Evolutionary conservation across 2,888 invertebrate genomes (phyloP).

Genomic region (Yponomeuta sedellus): DNA sequence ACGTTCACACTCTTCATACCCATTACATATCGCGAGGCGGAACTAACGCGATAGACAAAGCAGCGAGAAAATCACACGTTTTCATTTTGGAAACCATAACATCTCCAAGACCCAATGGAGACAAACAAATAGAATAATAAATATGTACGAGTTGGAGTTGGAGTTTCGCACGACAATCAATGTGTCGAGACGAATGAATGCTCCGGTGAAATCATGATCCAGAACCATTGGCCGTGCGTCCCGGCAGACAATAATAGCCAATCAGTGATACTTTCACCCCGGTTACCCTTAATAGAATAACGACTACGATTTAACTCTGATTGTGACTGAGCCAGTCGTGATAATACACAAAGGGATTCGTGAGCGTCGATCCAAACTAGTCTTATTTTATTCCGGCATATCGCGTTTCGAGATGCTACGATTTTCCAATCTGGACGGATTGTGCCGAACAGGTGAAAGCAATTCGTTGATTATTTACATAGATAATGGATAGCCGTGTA

Average conservation of each 20-base stretch:
- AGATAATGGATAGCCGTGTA: slow-evolving; percentile 1
- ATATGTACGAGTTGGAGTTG: slow-evolving; percentile 38
- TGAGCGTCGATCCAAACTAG: slow-evolving; percentile 65
- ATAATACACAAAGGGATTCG: slow-evolving; percentile 65
- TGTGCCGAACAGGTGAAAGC: slow-evolving; percentile 11
- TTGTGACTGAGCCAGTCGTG: slow-evolving; percentile 63
- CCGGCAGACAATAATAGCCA: slow-evolving; percentile 49
- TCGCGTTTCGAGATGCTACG: not conserved
- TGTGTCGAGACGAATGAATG: slow-evolving; percentile 54
- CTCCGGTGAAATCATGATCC: slow-evolving; percentile 59
- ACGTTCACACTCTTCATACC: not conserved
- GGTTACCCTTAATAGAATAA: slow-evolving; percentile 63
- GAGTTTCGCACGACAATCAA: slow-evolving; percentile 65
- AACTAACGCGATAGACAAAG: slow-evolving; percentile 12
- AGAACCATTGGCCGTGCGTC: slow-evolving; percentile 46
- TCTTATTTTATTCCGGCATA: slow-evolving; percentile 45
- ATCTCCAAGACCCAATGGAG: not conserved
- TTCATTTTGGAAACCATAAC: slow-evolving; percentile 12
- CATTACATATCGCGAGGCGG: not conserved
- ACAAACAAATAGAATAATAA: slow-evolving; percentile 43
- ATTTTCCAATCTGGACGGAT: not conserved
- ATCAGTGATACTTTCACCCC: slow-evolving; percentile 67
- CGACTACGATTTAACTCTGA: slow-evolving; percentile 34
- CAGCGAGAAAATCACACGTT: slow-evolving; percentile 9
- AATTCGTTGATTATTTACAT: slow-evolving; percentile 7